Conservation (phyloP, 2,888 invertebrate genomes). For the Caradrina kadenii region DNA sequence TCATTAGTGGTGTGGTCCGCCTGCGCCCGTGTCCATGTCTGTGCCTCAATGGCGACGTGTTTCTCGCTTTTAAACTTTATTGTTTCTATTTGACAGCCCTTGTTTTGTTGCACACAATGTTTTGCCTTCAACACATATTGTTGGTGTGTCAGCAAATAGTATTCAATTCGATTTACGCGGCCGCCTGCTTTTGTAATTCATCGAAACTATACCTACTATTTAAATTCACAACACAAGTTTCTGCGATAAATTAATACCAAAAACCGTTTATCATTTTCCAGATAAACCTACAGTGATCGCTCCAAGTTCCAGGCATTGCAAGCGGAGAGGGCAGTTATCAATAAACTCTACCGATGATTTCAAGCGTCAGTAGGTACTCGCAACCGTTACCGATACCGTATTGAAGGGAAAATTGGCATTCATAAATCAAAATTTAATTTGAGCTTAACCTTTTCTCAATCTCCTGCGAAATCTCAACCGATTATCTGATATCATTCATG, state of each 20-base stretch:
- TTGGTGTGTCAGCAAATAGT: slow-evolving; percentile 49
- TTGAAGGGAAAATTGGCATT: slow-evolving; percentile 77
- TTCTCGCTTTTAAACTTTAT: slow-evolving; percentile 75
- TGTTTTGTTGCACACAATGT: slow-evolving; percentile 67
- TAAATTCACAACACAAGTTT: slow-evolving; percentile 7
- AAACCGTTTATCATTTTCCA: slow-evolving; percentile 36
- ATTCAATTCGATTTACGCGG: slow-evolving; percentile 25
- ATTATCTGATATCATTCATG: slow-evolving; percentile 79
- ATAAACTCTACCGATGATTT: slow-evolving; percentile 47
- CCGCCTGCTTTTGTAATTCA: slow-evolving; percentile 12
- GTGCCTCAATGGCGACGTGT: slow-evolving; percentile 61
- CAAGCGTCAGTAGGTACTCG: slow-evolving; percentile 41
- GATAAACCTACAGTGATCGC: slow-evolving; percentile 43
- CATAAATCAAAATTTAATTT: slow-evolving; percentile 82
- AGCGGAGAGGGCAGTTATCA: slow-evolving; percentile 52
- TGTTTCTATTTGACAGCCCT: slow-evolving; percentile 76
- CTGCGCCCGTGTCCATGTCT: slow-evolving; percentile 34
- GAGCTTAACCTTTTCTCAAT: slow-evolving; percentile 75
- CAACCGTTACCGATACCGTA: slow-evolving; percentile 64
- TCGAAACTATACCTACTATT: slow-evolving; percentile 1
- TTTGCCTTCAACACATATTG: slow-evolving; percentile 54
- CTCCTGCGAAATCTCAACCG: slow-evolving; percentile 71
- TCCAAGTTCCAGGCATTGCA: slow-evolving; percentile 29
- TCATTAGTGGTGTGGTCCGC: slow-evolving; percentile 82
- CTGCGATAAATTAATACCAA: slow-evolving; percentile 16